Conservation (phyloP, 1,140 invertebrate genomes). For the Drosophila gunungcola region DNA sequence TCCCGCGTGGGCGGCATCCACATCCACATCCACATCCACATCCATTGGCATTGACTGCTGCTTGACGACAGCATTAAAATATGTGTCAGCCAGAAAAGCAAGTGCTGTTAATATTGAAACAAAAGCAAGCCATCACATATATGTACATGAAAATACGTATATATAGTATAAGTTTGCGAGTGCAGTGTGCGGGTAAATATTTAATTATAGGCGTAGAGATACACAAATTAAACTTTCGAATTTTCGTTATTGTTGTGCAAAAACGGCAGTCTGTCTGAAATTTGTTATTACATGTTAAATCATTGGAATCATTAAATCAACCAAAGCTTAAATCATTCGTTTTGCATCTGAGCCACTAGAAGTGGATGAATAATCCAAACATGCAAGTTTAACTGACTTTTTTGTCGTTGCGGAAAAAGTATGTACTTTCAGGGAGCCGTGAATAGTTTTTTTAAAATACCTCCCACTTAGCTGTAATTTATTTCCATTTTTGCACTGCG, state of each 20-base stretch:
- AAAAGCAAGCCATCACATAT: slow-evolving; percentile 17
- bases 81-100: slow-evolving; percentile 45
- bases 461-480: slow-evolving; percentile 7
- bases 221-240: slow-evolving; percentile 21
- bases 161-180: not conserved
- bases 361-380: not conserved
- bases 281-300: slow-evolving; percentile 3
- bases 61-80: slow-evolving; percentile 69
- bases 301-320: not conserved
- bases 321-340: not conserved
- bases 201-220: slow-evolving; percentile 7
- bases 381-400: not conserved
- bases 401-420: not conserved
- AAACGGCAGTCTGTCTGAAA: not conserved
- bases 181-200: slow-evolving; percentile 1
- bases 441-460: not conserved
- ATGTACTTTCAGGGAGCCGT: not conserved
- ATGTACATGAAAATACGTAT: not conserved
- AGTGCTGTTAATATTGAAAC: slow-evolving; percentile 23
- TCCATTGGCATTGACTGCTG: slow-evolving; percentile 31
- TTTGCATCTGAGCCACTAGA: not conserved
- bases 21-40: too few species aligned
- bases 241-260: not conserved
- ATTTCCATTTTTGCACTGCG: not conserved
- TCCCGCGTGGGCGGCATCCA: slow-evolving; percentile 48